phyloP scores from a whole-genome alignment of 92 coral and sea anemone species.

The Chrysogorgia sp. region DNA sequence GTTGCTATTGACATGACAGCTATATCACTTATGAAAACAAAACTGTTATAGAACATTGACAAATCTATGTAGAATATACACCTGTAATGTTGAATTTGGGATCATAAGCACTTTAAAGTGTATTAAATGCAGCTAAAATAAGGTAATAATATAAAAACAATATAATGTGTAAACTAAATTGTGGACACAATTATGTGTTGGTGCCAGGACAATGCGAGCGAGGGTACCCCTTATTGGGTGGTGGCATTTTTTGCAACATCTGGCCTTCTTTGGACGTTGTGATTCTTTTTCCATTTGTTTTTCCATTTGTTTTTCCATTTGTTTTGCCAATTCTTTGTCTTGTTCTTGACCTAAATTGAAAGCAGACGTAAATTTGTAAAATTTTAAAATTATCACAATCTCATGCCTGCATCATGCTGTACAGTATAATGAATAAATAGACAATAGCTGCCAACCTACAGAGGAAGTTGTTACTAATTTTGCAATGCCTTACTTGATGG shows the following conservation, averaged over 20 bases:
- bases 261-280: not conserved
- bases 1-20: too few relatives aligned
- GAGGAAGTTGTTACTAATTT: not conserved
- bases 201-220: conserved; percentile 7
- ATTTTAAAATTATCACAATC: not conserved
- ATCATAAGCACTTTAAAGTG: too few relatives aligned
- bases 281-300: not conserved
- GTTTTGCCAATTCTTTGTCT: not conserved
- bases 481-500: conserved; percentile 46
- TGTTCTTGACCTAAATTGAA: not conserved
- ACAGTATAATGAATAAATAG: not conserved
- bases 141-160: not conserved
- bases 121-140: too few relatives aligned
- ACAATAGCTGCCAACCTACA: too few relatives aligned
- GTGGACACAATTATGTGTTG: not conserved
- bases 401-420: not conserved
- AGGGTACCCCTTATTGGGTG: conserved; percentile 8
- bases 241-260: not conserved
- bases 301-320: too few relatives aligned
- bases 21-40: too few relatives aligned
- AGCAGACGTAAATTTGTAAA: not conserved
- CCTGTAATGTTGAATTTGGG: too few relatives aligned
- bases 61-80: too few relatives aligned
- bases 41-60: too few relatives aligned
- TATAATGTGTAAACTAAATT: not conserved